These are phyloP conservation scores for Thalassoma bifasciatum DNA, from an alignment of 2,113 vertebrate genomes.

Conservation along the genomic window DNA sequence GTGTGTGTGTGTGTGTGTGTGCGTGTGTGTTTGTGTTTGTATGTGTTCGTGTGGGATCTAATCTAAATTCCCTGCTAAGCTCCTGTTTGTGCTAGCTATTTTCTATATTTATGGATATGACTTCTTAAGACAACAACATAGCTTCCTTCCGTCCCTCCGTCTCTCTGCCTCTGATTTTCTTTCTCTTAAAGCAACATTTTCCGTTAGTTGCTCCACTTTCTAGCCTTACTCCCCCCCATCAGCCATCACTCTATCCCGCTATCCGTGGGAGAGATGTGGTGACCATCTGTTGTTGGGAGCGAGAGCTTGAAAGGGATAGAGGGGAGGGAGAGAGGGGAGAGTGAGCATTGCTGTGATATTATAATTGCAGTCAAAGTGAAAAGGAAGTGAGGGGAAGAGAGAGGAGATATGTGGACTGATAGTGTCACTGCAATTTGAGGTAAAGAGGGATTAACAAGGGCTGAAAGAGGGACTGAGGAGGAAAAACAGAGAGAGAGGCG, in stretches of 20 bases:
- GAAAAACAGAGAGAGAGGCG: constrained; percentile 56
- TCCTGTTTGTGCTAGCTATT: constrained; percentile 12
- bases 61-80: constrained; percentile 35
- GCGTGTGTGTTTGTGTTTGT: constrained; percentile 1
- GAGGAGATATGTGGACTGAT: constrained; percentile 41
- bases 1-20: constrained; percentile 5
- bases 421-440: constrained; percentile 50
- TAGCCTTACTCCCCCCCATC: constrained; percentile 53
- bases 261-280: constrained; percentile 72
- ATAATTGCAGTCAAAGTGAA: constrained; percentile 68
- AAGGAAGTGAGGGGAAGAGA: constrained; percentile 43
- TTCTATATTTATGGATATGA: constrained; percentile 25
- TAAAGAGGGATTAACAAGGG: constrained; percentile 60
- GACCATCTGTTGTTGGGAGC: constrained; percentile 78
- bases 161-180: neutral
- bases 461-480: constrained; percentile 54
- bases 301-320: constrained; percentile 69
- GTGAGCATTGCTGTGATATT: constrained; percentile 47
- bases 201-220: constrained; percentile 66
- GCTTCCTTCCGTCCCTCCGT: neutral
- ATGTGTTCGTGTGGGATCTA: constrained; percentile 5
- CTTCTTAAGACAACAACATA: constrained; percentile 10
- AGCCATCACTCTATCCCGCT: constrained; percentile 56
- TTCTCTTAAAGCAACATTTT: constrained; percentile 9
- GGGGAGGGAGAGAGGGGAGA: constrained; percentile 34